phyloP scores from a whole-genome alignment of 64 coral and sea anemone species.

The Montipora cactus region DNA sequence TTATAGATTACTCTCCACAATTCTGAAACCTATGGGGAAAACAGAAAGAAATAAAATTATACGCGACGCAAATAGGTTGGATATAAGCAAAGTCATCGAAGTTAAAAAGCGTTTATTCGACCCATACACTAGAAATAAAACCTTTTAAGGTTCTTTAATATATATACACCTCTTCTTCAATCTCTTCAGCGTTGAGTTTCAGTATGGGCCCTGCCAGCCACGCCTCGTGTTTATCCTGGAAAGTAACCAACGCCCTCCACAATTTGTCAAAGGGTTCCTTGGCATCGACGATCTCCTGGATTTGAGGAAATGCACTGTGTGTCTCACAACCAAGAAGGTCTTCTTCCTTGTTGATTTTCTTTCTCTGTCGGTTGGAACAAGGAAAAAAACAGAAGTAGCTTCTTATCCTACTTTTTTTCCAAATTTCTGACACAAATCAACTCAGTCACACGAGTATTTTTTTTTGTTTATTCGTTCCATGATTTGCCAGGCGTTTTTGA shows the following conservation, averaged over 20 bases:
- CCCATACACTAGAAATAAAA: too few relatives aligned
- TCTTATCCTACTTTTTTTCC: not conserved
- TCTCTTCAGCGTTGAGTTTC: conserved; percentile 90
- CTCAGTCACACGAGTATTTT: too few relatives aligned
- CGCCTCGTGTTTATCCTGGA: conserved; percentile 80
- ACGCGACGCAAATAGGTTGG: too few relatives aligned
- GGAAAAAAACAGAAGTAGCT: not conserved
- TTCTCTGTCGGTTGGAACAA: conserved; percentile 57
- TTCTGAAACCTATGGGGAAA: conserved; percentile 77
- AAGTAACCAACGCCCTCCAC: conserved; percentile 91
- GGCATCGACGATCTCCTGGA: conserved; percentile 91
- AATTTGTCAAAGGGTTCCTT: conserved; percentile 98
- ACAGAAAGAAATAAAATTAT: not conserved
- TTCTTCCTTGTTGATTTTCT: conserved; percentile 96
- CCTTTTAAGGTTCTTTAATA: too few relatives aligned
- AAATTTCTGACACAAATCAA: too few relatives aligned
- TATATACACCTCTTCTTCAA: conserved; percentile 89
- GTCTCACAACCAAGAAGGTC: conserved; percentile 79
- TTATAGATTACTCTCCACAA: conserved; percentile 96
- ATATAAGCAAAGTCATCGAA: too few relatives aligned
- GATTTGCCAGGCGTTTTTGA: too few relatives aligned
- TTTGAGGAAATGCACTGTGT: conserved; percentile 83
- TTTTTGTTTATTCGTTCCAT: too few relatives aligned
- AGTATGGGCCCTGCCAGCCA: conserved; percentile 85
- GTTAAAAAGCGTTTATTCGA: too few relatives aligned